Evolutionary conservation across 2,888 invertebrate species (phyloP), one percentile per base, ranked within the genome.

Genomic region (Orthosia incerta): DNA sequence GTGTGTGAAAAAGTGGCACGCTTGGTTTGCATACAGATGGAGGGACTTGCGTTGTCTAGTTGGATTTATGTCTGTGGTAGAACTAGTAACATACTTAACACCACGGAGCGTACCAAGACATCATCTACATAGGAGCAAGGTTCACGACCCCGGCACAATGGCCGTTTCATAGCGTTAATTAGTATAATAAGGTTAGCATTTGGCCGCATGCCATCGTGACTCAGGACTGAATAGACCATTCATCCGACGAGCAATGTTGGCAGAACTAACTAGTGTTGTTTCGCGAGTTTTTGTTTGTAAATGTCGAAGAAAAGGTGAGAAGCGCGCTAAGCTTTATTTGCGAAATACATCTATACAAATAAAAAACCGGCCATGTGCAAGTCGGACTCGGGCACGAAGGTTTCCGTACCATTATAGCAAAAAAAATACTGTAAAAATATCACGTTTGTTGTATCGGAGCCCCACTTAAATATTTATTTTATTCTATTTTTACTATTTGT

Each of bases 181-280:
- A 82, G 51, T 68, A 55, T 86, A 87, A 85, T 86, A 56, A 86
- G 78, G 74, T 75, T 79, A 76, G 71, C 66, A 78, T 85, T 83
- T 83, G 88, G 88, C 80, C 61, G 71, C 79, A 53, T 69, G 85
- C 88, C 88, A 88, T 20, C 46, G 5, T 79, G 87, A 82, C 45
- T 87, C 86, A 87, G 48, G 3, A 0, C 4, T 69, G 51, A 84
- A 80, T 74, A 80, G 57, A 51, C 66, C 84, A 63, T 80, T 80
- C 75, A 84, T 76, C 45, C 80, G 73, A 15, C 39, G 57, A n/a
- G 56, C 50, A 61, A 50, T 72, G 60, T 66, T 64, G 81, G 81
- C 50, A 64, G 45, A 18, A 61, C 75, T 23, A 46, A 61, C 45
- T 80, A 80, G 50, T 46, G 55, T n/a, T 45, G 50, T 23, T 26